Percentiles rank a stretch among this genome's conserved stretches.
phyloP scores from a whole-genome alignment of 2,113 vertebrate species.

The Brachirus orientalis region DNA sequence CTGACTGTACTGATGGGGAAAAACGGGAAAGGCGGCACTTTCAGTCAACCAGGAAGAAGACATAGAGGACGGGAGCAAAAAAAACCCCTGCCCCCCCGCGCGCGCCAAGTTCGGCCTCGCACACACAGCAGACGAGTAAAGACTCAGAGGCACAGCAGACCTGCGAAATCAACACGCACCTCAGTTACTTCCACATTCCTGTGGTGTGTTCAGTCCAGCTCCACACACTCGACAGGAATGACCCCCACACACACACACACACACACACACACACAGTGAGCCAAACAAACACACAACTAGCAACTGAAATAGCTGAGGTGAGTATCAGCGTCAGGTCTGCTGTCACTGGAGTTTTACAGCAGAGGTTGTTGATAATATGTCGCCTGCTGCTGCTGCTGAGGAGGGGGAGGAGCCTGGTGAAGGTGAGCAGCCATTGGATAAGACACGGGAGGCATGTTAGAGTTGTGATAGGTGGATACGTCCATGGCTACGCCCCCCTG shows the following conservation, averaged over 20 bases:
- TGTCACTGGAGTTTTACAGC: slow-evolving; percentile 74
- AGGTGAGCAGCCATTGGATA: slow-evolving; percentile 83
- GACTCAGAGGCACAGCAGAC: slow-evolving; percentile 4
- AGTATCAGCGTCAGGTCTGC: slow-evolving; percentile 21
- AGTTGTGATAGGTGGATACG: slow-evolving; percentile 87
- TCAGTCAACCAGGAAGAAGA: slow-evolving; percentile 26
- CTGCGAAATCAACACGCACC: neutral
- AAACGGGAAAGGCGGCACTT: neutral
- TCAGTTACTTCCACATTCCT: slow-evolving; percentile 8
- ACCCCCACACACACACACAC: slow-evolving; percentile 1
- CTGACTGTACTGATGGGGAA: neutral
- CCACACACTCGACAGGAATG: slow-evolving; percentile 11
- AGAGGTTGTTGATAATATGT: slow-evolving; percentile 94
- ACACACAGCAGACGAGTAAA: too few relatives aligned
- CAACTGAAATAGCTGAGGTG: slow-evolving; percentile 26
- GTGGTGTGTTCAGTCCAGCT: neutral
- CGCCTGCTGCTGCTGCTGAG: slow-evolving; percentile 82
- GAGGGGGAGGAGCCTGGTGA: slow-evolving; percentile 82
- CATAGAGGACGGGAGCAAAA: neutral
- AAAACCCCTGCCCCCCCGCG: neutral
- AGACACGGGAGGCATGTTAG: slow-evolving; percentile 81
- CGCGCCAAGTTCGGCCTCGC: slow-evolving; percentile 16
- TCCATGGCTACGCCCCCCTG: slow-evolving; percentile 85
- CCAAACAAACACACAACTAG: slow-evolving; percentile 2
- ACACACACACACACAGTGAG: neutral